Evolutionary conservation across 2,888 invertebrate species (phyloP).

Genomic region (Orthosia incerta): DNA sequence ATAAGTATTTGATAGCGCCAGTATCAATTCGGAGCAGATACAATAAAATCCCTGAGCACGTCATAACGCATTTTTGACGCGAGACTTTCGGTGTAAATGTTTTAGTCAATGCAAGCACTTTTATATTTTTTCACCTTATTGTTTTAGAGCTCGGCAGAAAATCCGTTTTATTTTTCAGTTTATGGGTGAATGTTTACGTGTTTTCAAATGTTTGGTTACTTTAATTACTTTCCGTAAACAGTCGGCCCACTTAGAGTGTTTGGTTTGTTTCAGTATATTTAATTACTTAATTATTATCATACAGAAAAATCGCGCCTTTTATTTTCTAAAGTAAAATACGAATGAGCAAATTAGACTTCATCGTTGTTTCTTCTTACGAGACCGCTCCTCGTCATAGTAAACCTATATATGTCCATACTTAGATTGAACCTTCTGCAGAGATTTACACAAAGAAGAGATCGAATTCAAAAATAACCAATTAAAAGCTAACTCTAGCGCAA

Average conservation of each 20-base stretch:
- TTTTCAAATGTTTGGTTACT: conserved; percentile 3
- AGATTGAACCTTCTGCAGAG: neutral
- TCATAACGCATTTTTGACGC: conserved; percentile 46
- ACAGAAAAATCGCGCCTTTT: neutral
- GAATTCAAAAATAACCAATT: conserved; percentile 9
- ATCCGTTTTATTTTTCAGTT: conserved; percentile 14
- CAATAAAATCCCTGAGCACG: conserved; percentile 56
- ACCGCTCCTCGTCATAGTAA: neutral
- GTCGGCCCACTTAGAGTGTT: neutral
- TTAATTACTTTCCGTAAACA: neutral
- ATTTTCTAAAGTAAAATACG: neutral
- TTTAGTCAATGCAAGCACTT: conserved; percentile 49
- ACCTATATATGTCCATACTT: neutral
- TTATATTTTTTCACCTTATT: conserved; percentile 40
- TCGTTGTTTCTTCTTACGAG: neutral
- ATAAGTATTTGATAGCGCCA: conserved; percentile 54
- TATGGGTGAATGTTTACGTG: neutral
- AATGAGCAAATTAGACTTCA: neutral
- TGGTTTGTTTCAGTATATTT: conserved; percentile 4
- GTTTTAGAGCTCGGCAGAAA: conserved; percentile 41
- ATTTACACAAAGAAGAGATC: neutral
- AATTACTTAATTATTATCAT: conserved; percentile 16
- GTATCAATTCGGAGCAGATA: conserved; percentile 49
- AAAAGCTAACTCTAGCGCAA: conserved; percentile 2
- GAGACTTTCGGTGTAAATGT: conserved; percentile 36